phyloP scores from a whole-genome alignment of 2,113 vertebrate species.

The Eudyptes chrysolophus region DNA sequence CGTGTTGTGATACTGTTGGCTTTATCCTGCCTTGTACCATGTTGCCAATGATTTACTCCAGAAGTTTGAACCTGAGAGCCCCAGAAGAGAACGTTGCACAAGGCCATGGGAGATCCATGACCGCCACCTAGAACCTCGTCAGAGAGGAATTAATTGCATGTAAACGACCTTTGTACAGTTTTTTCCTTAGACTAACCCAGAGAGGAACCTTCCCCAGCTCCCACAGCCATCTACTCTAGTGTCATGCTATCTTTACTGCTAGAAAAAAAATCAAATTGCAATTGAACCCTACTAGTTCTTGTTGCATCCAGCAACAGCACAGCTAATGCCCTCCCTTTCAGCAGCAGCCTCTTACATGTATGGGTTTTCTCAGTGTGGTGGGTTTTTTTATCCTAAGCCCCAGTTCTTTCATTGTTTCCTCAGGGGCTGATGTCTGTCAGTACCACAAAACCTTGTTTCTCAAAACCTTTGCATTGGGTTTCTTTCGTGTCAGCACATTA shows the following conservation, averaged over 20 bases:
- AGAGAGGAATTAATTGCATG: not conserved
- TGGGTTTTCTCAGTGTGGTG: not conserved
- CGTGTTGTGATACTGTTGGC: not conserved
- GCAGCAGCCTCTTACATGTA: not conserved
- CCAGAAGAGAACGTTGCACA: not conserved
- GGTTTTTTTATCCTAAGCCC: not conserved
- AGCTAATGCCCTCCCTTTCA: not conserved
- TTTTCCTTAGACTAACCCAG: not conserved
- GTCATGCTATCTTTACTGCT: not conserved
- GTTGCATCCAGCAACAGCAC: not conserved
- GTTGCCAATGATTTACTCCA: not conserved
- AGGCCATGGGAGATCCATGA: not conserved
- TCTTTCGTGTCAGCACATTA: rapidly evolving
- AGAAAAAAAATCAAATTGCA: not conserved
- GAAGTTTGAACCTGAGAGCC: not conserved
- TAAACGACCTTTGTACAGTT: not conserved
- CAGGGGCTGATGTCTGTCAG: not conserved
- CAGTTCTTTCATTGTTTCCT: not conserved
- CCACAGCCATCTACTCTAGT: not conserved
- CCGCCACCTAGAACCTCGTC: not conserved
- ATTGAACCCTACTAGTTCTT: not conserved
- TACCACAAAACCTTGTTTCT: not conserved
- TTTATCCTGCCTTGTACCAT: not conserved
- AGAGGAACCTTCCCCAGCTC: not conserved
- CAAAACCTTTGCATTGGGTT: not conserved